These are phyloP conservation scores for Smittia sp. DNA, from an alignment of 2,888 invertebrate genomes.

Conservation along the genomic window DNA sequence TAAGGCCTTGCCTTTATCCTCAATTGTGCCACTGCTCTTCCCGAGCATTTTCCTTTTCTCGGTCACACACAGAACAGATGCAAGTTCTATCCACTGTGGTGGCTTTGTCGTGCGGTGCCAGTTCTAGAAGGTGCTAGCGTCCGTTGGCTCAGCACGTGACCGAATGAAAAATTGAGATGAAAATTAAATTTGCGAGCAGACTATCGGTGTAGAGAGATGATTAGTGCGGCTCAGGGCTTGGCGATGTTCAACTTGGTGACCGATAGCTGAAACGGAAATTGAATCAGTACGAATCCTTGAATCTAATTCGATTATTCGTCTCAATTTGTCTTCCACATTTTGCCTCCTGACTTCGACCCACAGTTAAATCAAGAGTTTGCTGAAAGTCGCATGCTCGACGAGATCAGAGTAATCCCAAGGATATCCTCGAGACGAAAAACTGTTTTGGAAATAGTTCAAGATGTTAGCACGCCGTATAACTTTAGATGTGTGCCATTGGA, in stretches of 20 bases:
- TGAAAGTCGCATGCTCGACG: not conserved
- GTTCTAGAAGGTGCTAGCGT: not conserved
- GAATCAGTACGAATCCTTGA: too few species aligned
- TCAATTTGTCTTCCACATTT: too few species aligned
- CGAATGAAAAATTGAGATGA: not conserved
- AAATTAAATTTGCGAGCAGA: not conserved
- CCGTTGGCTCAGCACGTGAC: not conserved
- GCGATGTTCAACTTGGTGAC: too few species aligned
- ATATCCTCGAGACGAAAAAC: not conserved
- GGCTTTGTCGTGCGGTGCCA: not conserved
- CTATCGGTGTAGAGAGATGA: too few species aligned
- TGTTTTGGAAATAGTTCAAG: constrained; percentile 20
- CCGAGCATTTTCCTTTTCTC: not conserved
- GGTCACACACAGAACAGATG: not conserved
- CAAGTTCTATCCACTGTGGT: not conserved
- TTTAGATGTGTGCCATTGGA: constrained; percentile 6
- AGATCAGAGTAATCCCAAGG: not conserved
- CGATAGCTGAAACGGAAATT: too few species aligned
- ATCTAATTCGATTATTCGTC: too few species aligned
- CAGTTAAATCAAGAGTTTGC: too few species aligned
- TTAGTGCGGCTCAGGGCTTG: too few species aligned
- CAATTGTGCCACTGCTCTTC: not conserved
- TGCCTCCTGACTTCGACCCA: too few species aligned
- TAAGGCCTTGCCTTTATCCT: constrained; percentile 20
- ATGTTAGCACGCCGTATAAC: not conserved